Conservation (phyloP, 1,140 invertebrate genomes). For the Centruroides vittatus region DNA sequence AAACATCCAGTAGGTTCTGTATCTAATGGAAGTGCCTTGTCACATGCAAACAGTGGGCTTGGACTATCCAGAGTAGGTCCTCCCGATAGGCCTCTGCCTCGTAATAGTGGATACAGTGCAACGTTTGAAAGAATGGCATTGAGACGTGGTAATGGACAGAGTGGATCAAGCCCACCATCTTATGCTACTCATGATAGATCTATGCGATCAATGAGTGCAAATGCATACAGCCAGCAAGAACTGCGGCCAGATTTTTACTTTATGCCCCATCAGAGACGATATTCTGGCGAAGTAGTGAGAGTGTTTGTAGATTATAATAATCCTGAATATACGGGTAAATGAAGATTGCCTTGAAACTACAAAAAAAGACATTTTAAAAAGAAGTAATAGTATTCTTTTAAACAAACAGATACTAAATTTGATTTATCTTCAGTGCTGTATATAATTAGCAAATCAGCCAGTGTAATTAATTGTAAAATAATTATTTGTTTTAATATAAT, state of each 20-base stretch:
- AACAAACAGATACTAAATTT: no score
- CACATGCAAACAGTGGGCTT: neutral
- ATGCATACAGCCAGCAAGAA: neutral
- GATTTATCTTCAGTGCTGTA: no score
- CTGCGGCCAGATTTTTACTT: conserved; percentile 71
- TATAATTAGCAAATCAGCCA: no score
- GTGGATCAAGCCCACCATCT: neutral
- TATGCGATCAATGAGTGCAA: neutral
- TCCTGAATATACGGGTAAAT: conserved; percentile 16
- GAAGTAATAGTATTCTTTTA: no score
- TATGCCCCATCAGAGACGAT: conserved; percentile 84
- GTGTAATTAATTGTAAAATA: no score
- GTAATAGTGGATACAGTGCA: neutral
- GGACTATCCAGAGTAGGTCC: no score
- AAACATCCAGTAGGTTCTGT: neutral
- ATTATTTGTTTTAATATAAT: no score
- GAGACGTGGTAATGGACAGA: neutral
- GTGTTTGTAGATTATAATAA: conserved; percentile 74
- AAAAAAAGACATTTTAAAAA: no score
- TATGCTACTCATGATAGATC: conserved; percentile 1
- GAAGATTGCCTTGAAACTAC: neutral
- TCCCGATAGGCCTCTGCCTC: neutral
- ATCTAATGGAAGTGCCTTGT: neutral
- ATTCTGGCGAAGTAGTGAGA: conserved; percentile 79
- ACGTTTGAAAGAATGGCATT: neutral